Conservation (phyloP, 64 coral and sea anemone genomes). For the Dendrophyllia cribrosa region DNA sequence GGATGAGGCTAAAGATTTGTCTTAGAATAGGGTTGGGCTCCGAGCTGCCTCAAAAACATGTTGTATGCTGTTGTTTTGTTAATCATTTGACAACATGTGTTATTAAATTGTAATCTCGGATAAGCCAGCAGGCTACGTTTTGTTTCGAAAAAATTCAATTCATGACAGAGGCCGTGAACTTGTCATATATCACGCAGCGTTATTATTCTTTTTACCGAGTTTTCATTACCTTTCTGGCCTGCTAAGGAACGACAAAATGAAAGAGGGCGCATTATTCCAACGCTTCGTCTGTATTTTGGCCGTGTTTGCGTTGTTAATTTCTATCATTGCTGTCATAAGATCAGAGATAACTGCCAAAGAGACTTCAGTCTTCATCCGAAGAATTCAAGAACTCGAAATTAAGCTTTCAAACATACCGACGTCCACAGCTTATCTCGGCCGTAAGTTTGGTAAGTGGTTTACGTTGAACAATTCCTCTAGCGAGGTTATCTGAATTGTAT, state of each 20-base stretch:
- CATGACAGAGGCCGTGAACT: background rate
- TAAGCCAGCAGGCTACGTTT: background rate
- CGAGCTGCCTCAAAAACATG: background rate
- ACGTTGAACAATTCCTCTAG: background rate
- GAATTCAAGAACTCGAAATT: background rate
- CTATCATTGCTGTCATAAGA: background rate
- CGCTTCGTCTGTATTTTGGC: background rate
- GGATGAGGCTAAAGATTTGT: too few species aligned
- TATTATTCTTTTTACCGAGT: too few species aligned
- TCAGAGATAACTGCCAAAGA: background rate
- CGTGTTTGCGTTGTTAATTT: background rate
- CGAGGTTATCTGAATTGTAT: too few species aligned
- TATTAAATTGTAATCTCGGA: background rate
- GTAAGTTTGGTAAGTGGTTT: background rate
- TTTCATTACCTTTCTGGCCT: background rate
- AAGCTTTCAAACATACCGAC: background rate
- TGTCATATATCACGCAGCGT: background rate
- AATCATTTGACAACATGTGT: background rate
- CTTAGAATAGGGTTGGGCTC: too few species aligned
- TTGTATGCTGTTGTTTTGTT: background rate
- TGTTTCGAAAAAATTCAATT: background rate
- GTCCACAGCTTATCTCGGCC: background rate
- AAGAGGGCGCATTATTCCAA: background rate
- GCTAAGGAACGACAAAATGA: background rate
- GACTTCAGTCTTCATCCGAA: background rate